Percentiles rank a stretch among this genome's conserved stretches.
Evolutionary conservation across 2,888 invertebrate genomes (phyloP).

Genomic region (Amphipyra berbera): DNA sequence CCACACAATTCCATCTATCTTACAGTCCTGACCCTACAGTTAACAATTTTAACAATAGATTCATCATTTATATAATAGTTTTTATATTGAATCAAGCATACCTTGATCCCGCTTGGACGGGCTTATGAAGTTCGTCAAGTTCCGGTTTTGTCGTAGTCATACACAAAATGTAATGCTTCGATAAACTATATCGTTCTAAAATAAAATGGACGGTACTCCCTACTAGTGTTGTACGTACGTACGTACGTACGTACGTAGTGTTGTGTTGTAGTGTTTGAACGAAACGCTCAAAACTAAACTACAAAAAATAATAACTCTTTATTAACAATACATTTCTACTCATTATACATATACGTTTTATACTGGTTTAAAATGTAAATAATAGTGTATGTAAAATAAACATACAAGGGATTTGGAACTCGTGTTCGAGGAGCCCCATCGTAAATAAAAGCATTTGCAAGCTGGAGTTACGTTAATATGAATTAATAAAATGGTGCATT

Average conservation of each 20-base stretch:
- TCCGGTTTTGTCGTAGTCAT: slow-evolving; percentile 38
- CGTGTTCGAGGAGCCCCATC: slow-evolving; percentile 34
- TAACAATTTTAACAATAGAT: slow-evolving; percentile 31
- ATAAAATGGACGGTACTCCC: slow-evolving; percentile 61
- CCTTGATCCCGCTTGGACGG: slow-evolving; percentile 65
- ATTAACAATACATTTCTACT: slow-evolving; percentile 39
- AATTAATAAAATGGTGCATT: slow-evolving; percentile 25
- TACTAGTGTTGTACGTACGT: slow-evolving; percentile 46
- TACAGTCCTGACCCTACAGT: slow-evolving; percentile 33
- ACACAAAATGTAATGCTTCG: slow-evolving; percentile 43
- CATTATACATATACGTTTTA: slow-evolving; percentile 34
- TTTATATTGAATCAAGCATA: slow-evolving; percentile 48
- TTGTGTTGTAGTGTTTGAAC: too few species aligned
- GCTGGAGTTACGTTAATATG: slow-evolving; percentile 32
- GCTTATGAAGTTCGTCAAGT: slow-evolving; percentile 59
- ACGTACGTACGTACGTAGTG: too few species aligned
- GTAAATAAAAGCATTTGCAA: slow-evolving; percentile 49
- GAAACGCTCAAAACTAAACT: slow-evolving; percentile 53
- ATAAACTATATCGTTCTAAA: slow-evolving; percentile 52
- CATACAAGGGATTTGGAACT: slow-evolving; percentile 42
- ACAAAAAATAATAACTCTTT: slow-evolving; percentile 53
- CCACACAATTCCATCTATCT: slow-evolving; percentile 20
- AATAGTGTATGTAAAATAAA: slow-evolving; percentile 42
- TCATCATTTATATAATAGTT: slow-evolving; percentile 39
- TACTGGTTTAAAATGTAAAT: slow-evolving; percentile 45